Conservation (phyloP, 1,140 invertebrate species). For the Brachionus asplanchnoidis region DNA sequence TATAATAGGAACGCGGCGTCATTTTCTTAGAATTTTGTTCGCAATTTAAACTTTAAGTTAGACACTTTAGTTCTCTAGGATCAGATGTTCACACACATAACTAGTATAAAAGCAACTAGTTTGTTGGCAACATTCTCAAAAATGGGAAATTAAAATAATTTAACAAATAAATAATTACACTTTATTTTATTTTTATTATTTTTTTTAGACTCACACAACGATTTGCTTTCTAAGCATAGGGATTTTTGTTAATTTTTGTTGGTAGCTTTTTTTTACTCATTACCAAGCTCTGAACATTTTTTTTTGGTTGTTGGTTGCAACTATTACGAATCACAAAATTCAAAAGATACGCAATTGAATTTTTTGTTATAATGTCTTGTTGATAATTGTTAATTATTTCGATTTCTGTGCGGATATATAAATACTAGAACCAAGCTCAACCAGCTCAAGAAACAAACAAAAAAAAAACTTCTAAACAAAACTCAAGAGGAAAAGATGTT, state of each 20-base stretch:
- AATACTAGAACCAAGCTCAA: neutral
- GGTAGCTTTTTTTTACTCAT: neutral
- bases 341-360: constrained; percentile 19
- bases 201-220: neutral
- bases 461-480: neutral
- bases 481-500: neutral
- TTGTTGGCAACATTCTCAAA: neutral
- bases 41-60: constrained; percentile 4
- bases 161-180: neutral
- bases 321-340: constrained; percentile 3
- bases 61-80: neutral
- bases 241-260: neutral
- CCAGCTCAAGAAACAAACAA: neutral
- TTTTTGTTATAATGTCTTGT: constrained; percentile 38
- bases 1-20: neutral
- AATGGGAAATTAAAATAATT: neutral
- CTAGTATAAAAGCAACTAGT: neutral
- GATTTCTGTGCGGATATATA: constrained; percentile 6
- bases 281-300: neutral
- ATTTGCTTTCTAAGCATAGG: neutral
- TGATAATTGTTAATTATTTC: constrained; percentile 9
- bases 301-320: neutral
- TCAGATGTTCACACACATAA: neutral
- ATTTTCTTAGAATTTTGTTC: neutral
- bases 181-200: neutral